Evolutionary conservation across 2,888 invertebrate species (phyloP), one percentile per base, ranked within the genome.

Genomic region (Oxyteleia sp.): DNA sequence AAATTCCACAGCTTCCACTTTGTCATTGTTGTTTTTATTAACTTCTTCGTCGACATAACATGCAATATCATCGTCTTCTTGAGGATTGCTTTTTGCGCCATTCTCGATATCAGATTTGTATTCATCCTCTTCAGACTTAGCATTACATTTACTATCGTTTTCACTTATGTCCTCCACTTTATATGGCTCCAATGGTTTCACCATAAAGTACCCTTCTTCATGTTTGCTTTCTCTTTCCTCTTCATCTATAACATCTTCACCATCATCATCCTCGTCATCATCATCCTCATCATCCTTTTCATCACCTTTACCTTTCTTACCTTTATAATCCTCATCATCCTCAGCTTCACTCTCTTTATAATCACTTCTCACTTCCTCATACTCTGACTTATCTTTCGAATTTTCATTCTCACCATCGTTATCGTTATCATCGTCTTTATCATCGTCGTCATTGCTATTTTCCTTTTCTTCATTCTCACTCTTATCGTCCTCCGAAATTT

Each of bases 261-360:
- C 45, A 11, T 63, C 61, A 29, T 75, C 29, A 8, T 20, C 55
- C 20, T 4, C 15, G 1, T 45, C 47, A n/a, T 15, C 51, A 1
- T 66, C 41, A 49, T 38, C 26, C 91, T 91, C 82, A 91, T 47
- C 91, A 18, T 93, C 92, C 76, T 92, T 92, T 29, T 88, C 69
- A 26, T 76, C 72, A 11, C 64, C 55, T 11, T 20, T 2, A 23
- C 16, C 2, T 18, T 32, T 2, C 4, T 38, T 38, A 0, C 20
- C 32, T 7, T 59, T 49, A 16, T 78, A 29, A 8, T 26, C 45
- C 8, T 64, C 43, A 45, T 57, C 20, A 15, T 53, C 20, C 0
- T 47, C 26, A 38, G 68, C 53, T 10, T 78, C 38, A 16, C 20
- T 49, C 23, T 59, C 35, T 13, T n/a, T 8, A 4, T 53, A n/a